Evolutionary conservation across 1,140 invertebrate species (phyloP), one percentile per base, ranked within the genome.

Genomic region (Leptinotarsa defecta): DNA sequence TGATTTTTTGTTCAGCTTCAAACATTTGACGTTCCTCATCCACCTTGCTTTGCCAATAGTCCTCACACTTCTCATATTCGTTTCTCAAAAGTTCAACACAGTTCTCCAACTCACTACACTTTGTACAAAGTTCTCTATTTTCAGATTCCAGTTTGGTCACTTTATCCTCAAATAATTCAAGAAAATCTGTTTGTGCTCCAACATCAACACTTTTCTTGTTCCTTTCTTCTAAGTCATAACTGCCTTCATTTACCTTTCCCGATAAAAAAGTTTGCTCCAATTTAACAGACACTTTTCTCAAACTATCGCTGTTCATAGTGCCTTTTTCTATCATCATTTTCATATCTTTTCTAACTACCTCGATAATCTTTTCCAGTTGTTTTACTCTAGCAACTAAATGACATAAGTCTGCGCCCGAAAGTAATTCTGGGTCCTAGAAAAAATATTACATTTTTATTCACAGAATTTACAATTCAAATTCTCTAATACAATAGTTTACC

Each of bases 31-130:
- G 87, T 84, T 95, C 94, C 74, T 94, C 94, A 64, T 92, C 90
- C 48, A 96, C 84, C 86, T 95, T 95, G 8, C 83, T 84, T 24
- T 90, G 87, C 94, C 94, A 96, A 85, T 95, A 95, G 82, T 95
- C 94, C 84, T 96, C 94, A 81, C 93, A 94, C 76, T 91, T 90
- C 78, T 95, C 94, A 81, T 94, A 95, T 79, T 95, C 94, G 19
- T 88, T 86, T 79, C 89, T 90, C 81, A 95, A 85, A 78, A 92
- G 86, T 83, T 95, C 92, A 34, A 95, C 83, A 81, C 91, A 92
- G 22, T 86, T 86, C 84, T 95, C 93, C 17, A 94, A 85, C 43
- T 93, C 92, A 24, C 87, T 87, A 80, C 89, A 91, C 76, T 89
- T 89, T 57, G 89, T 86, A 27, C 85, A 81, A 68, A 91, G 81